Conservation (phyloP, 1,140 invertebrate genomes). For the Tachypleus tridentatus region DNA sequence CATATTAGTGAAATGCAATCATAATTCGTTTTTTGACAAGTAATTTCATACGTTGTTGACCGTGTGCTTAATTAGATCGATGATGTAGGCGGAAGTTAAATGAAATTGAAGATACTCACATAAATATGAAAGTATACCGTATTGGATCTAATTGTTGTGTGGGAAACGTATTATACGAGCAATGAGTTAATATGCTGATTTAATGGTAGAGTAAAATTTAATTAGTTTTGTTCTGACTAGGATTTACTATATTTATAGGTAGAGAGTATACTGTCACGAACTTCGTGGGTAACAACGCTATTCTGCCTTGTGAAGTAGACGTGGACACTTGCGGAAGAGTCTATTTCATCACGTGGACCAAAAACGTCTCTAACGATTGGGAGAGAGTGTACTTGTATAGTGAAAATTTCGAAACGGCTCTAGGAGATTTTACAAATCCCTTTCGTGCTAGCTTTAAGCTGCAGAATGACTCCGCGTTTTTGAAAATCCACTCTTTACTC, state of each 20-base stretch:
- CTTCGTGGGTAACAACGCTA: constrained; percentile 22
- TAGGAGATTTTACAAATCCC: constrained; percentile 20
- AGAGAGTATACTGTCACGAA: constrained; percentile 23
- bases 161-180: too few relatives aligned
- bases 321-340: constrained; percentile 19
- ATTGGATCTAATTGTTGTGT: too few relatives aligned
- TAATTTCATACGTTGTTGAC: too few relatives aligned
- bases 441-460: constrained; percentile 19
- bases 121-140: too few relatives aligned
- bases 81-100: too few relatives aligned
- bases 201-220: too few relatives aligned
- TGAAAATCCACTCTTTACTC: background rate
- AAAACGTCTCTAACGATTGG: constrained; percentile 22
- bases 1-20: too few relatives aligned
- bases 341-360: constrained; percentile 25
- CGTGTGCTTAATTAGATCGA: too few relatives aligned
- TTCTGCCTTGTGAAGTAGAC: constrained; percentile 22
- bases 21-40: too few relatives aligned
- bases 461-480: constrained; percentile 16
- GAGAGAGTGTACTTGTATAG: constrained; percentile 22
- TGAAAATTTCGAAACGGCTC: constrained; percentile 16
- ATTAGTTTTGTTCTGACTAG: too few relatives aligned
- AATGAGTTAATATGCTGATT: too few relatives aligned
- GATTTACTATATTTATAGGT: constrained; percentile 4
- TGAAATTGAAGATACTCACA: too few relatives aligned